Percentiles rank a stretch among this genome's conserved stretches.
Evolutionary conservation across 2,888 invertebrate species (phyloP).

Genomic region (Erebia aethiops): DNA sequence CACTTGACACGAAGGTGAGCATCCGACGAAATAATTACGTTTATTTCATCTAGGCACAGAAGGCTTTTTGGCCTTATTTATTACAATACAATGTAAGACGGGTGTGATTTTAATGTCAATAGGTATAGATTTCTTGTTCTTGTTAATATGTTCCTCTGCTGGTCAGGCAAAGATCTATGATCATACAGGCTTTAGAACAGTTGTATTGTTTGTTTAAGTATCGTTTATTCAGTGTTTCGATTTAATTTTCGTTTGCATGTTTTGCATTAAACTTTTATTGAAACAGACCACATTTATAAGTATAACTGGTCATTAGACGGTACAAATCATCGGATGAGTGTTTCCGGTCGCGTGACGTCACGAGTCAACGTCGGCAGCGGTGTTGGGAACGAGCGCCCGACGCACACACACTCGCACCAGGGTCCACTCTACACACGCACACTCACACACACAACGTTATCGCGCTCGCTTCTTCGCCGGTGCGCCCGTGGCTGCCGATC

Average conservation of each 20-base stretch:
- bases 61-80: background rate
- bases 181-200: too few relatives aligned
- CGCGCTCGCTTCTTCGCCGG: slow-evolving; percentile 71
- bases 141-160: too few relatives aligned
- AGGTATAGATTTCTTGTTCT: too few relatives aligned
- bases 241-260: too few relatives aligned
- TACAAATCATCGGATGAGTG: background rate
- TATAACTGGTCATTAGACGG: background rate
- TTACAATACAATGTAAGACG: too few relatives aligned
- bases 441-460: slow-evolving; percentile 50
- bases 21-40: background rate
- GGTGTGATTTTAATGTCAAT: too few relatives aligned
- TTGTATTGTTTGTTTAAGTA: too few relatives aligned
- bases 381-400: slow-evolving; percentile 17
- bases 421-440: slow-evolving; percentile 40
- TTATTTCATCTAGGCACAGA: background rate
- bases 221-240: too few relatives aligned
- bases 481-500: slow-evolving; percentile 70
- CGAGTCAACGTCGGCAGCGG: slow-evolving; percentile 24
- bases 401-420: slow-evolving; percentile 37
- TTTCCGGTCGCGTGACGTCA: slow-evolving; percentile 25
- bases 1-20: background rate
- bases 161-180: too few relatives aligned
- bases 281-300: too few relatives aligned
- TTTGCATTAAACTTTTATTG: too few relatives aligned